These are phyloP conservation scores for Ailurus styani DNA, from an alignment of 2,113 vertebrate genomes.

Conservation along the genomic window DNA sequence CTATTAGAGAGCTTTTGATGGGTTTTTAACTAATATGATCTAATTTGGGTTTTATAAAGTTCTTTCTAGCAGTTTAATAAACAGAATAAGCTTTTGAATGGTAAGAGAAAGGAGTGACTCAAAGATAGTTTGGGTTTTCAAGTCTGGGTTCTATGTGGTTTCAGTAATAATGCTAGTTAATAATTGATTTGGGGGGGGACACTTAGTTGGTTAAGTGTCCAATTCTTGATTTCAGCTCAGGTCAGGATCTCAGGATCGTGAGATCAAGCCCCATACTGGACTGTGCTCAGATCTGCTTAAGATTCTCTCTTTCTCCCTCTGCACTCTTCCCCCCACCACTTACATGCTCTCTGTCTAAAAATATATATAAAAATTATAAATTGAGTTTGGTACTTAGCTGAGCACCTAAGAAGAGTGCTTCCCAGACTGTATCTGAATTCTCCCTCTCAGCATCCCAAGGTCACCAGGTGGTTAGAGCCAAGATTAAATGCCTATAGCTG, in stretches of 20 bases:
- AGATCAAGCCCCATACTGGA: background rate
- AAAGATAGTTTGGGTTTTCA: background rate
- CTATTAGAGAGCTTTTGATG: background rate
- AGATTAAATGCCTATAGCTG: background rate
- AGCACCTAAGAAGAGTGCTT: background rate
- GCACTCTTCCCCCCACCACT: background rate
- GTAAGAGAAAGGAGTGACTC: background rate
- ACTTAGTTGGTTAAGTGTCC: background rate
- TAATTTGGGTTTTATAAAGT: conserved; percentile 5
- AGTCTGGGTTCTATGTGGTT: background rate
- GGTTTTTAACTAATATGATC: conserved; percentile 16
- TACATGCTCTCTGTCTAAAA: background rate
- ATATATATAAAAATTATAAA: background rate
- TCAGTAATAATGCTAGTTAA: background rate
- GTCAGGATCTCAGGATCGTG: background rate
- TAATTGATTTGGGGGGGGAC: background rate
- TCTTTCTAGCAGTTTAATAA: background rate
- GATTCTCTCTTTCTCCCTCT: background rate
- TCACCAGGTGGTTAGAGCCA: background rate
- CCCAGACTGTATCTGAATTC: background rate
- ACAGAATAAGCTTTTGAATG: background rate
- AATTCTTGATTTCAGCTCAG: background rate
- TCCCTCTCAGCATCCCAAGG: background rate
- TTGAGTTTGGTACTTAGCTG: background rate
- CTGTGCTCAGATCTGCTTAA: background rate